Evolutionary conservation across 2,113 vertebrate species (phyloP).

Genomic region (Lampris megalopsis): DNA sequence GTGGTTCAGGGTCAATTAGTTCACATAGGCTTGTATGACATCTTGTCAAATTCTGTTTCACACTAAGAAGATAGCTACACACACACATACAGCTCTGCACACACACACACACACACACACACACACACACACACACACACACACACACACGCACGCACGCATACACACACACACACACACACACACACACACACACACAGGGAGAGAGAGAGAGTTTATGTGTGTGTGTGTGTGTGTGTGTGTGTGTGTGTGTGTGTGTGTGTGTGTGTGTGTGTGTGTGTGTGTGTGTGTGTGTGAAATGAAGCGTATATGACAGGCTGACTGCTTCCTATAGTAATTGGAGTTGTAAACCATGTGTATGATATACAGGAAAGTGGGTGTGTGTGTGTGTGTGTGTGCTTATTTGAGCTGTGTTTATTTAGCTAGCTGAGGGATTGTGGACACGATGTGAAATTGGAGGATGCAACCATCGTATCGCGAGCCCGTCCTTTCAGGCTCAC

Average conservation of each 20-base stretch:
- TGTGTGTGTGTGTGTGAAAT: conserved; percentile 20
- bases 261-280: not conserved
- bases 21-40: not conserved
- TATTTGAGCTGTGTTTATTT: no score
- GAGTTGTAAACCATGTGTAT: not conserved
- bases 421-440: no score
- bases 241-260: conserved; percentile 11
- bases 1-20: conserved; percentile 43
- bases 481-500: no score
- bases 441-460: no score
- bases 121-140: conserved; percentile 3
- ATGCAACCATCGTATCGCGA: no score
- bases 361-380: not conserved
- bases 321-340: conserved; percentile 43
- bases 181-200: not conserved
- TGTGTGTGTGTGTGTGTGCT: no score
- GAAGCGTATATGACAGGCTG: conserved; percentile 38
- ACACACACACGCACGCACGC: not conserved
- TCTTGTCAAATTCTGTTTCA: conserved; percentile 39
- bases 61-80: conserved; percentile 23
- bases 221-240: conserved; percentile 9
- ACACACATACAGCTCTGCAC: conserved; percentile 33
- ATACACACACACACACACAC: not conserved
- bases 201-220: no score
- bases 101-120: conserved; percentile 22